These are phyloP conservation scores for Hyppa rectilinea DNA, from an alignment of 2,888 invertebrate species.

Conservation along the genomic window DNA sequence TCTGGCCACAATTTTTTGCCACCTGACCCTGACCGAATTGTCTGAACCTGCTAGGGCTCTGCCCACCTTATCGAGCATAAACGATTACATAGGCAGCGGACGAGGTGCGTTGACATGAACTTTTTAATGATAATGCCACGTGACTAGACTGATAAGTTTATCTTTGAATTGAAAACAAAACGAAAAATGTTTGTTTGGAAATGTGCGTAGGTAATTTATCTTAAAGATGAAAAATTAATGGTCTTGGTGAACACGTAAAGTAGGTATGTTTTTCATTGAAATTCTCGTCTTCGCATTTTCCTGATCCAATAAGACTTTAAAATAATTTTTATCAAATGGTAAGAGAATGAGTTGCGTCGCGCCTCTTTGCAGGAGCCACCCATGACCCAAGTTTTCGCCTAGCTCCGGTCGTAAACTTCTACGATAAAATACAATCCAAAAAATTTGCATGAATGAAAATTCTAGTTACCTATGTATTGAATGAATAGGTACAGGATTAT, in stretches of 20 bases:
- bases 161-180: constrained; percentile 39
- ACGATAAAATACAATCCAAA: constrained; percentile 16
- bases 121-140: constrained; percentile 45
- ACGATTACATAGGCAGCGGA: constrained; percentile 36
- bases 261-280: background rate
- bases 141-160: constrained; percentile 46
- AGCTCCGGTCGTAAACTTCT: constrained; percentile 10
- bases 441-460: constrained; percentile 6
- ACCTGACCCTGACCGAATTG: constrained; percentile 52
- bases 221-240: background rate
- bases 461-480: too few relatives aligned
- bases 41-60: constrained; percentile 33
- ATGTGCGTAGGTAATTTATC: constrained; percentile 11
- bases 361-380: too few relatives aligned
- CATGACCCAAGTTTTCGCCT: background rate
- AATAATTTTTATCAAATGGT: too few relatives aligned
- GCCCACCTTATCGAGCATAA: constrained; percentile 46
- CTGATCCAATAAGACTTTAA: background rate
- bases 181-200: constrained; percentile 8
- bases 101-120: constrained; percentile 58
- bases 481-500: constrained; percentile 6
- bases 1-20: constrained; percentile 11
- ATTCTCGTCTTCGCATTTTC: constrained; percentile 4
- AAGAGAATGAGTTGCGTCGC: too few relatives aligned
- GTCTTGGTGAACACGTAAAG: background rate